A percentile compares a stretch with the other conserved stretches of the same genome.
phyloP scores from a whole-genome alignment of 1,140 invertebrate species.

The Drosophila santomea region DNA sequence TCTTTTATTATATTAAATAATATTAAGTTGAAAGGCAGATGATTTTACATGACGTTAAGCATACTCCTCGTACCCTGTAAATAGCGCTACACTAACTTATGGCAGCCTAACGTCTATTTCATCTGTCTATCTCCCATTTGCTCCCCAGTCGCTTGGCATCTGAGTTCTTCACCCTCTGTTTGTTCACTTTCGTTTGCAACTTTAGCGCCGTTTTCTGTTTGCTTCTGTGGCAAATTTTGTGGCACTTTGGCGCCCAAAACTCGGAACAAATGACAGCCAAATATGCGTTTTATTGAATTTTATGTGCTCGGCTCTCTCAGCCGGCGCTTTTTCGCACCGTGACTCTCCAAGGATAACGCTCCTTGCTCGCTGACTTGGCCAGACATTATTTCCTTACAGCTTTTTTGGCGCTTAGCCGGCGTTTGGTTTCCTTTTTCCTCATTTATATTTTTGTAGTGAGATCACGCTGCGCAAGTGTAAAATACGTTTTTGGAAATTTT shows the following conservation, averaged over 20 bases:
- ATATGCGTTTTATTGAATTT: constrained; percentile 83
- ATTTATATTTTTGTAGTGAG: constrained; percentile 11
- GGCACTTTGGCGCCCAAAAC: constrained; percentile 78
- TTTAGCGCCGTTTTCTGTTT: constrained; percentile 65
- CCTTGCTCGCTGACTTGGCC: constrained; percentile 40
- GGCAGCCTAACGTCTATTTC: constrained; percentile 20
- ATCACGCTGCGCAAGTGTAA: constrained; percentile 47
- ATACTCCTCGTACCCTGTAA: constrained; percentile 8
- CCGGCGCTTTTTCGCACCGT: constrained; percentile 12
- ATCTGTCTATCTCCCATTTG: constrained; percentile 17
- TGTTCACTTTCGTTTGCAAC: constrained; percentile 55
- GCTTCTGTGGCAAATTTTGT: constrained; percentile 64
- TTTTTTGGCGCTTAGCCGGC: constrained; percentile 42
- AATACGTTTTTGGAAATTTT: constrained; percentile 44
- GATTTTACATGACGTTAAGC: too few relatives aligned
- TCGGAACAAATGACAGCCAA: constrained; percentile 80
- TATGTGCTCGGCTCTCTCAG: constrained; percentile 59
- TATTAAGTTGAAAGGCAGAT: too few relatives aligned
- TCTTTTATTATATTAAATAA: too few relatives aligned
- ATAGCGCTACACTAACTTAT: constrained; percentile 39
- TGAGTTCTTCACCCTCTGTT: constrained; percentile 22
- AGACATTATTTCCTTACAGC: constrained; percentile 39
- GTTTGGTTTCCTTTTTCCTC: constrained; percentile 11
- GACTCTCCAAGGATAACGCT: constrained; percentile 30
- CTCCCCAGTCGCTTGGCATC: constrained; percentile 11